Evolutionary conservation across 2,888 invertebrate species (phyloP), one percentile per base, ranked within the genome.

Genomic region (Nephrotoma flavescens): DNA sequence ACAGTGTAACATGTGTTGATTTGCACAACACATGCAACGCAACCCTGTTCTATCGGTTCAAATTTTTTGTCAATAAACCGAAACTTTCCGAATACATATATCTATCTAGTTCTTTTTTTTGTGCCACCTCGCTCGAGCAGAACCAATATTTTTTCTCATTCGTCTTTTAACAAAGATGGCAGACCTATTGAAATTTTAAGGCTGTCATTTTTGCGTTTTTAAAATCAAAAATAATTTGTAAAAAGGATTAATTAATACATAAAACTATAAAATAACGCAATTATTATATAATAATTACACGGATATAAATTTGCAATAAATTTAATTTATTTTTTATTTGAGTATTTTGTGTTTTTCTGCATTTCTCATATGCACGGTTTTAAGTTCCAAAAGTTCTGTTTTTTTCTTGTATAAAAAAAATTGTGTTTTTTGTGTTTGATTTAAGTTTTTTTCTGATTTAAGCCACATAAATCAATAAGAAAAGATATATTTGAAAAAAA

Each of bases 291-390:
- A 31, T 86, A 41, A 44, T 15, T 47, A 86, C 44, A 86, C 19
- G 44, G 47, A 86, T 41, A 92, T 92, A 41, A 84, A 84, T 84
- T 42, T 41, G 42, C 41, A 84, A 84, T 41, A 84, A 84, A 42
- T 15, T 42, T 42, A 84, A 42, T 42, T 84, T 41, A 84, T 84
- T 84, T 84, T 84, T 42, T 42, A 42, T 42, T 84, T 42, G 42
- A 84, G 71, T 31, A 71, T 71, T 71, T 71, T 71, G n/a, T 71
- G 71, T 71, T 7, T 57, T 91, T 92, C 92, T 92, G 92, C 92
- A 93, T 93, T 92, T 92, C 31, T 31, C 71, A 71, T 71, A 93
- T 93, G 93, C 93, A 92, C 93, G 93, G 93, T 93, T 93, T 93
- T 93, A 93, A 92, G 93, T 93, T 93, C 93, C 93, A 91, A 90